Evolutionary conservation across 2,113 vertebrate species (phyloP), one percentile per base, ranked within the genome.

Genomic region (Suncus etruscus): DNA sequence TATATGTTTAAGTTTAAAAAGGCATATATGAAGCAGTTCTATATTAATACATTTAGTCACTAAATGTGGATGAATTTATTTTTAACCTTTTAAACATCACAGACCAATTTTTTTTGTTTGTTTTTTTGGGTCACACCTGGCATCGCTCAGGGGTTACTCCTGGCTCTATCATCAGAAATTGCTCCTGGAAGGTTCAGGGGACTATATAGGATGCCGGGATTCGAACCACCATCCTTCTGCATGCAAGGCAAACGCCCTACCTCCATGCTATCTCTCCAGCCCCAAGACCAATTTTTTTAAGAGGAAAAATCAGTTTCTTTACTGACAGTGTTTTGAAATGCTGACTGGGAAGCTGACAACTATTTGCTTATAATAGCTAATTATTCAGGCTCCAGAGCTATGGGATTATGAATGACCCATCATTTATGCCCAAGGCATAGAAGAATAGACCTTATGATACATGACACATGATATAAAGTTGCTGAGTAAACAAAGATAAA

Each of bases 1-100:
- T 80, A 27, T 39, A 39, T 77, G 72, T 54, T 76, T 20, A 93
- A 77, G 63, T 70, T 82, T 20, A 87, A 11, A 87, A 29, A 66
- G 51, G 82, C 12, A 47, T 11, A 63, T 22, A 80, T 69, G 45
- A 72, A 54, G 47, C 61, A 32, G 22, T 25, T 86, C 65, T 20
- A 27, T 31, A 25, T 68, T 27, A 65, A 66, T 3, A 48, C 4
- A 5, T 45, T 29, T 32, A 39, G 39, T 39, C 39, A 66, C 27
- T 78, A 47, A 79, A 73, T 66, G 50, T 74, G 58, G 20, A 27
- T 15, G 54, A 16, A 54, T 14, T 29, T 84, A 73, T 47, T 66
- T 89, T 66, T 47, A 10, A 89, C 4, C 25, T 83, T 92, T 73
- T 39, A 39, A 39, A 39, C 39, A 39, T 39, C 39, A 39, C 39